Evolutionary conservation across 2,113 vertebrate species (phyloP).

Genomic region (Peromyscus polionotus): DNA sequence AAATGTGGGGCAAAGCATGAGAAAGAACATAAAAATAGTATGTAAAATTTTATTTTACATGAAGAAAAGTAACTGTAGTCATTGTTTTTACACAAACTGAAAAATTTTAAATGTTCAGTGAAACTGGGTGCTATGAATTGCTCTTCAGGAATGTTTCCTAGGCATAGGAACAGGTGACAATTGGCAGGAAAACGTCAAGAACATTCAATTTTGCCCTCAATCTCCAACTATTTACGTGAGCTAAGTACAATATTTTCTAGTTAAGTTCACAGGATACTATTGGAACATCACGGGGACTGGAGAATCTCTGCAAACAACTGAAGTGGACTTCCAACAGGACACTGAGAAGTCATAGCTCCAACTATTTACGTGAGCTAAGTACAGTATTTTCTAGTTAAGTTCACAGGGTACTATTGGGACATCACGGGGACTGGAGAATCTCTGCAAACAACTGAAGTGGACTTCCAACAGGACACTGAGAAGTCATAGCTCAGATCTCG

Average conservation of each 20-base stretch:
- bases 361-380: not conserved
- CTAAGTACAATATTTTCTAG: not conserved
- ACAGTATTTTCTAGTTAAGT: not conserved
- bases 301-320: not conserved
- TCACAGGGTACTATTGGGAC: not conserved
- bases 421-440: not conserved
- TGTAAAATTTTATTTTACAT: not conserved
- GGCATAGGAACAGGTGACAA: not conserved
- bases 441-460: not conserved
- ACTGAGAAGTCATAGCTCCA: not conserved
- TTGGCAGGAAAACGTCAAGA: constrained; percentile 28
- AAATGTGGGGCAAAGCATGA: not conserved
- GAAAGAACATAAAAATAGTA: not conserved
- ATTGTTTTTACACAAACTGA: not conserved
- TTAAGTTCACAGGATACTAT: not conserved
- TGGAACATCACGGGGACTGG: not conserved
- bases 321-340: not conserved
- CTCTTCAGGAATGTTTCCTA: not conserved
- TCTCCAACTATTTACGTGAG: not conserved
- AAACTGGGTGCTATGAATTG: not conserved
- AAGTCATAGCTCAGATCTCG: not conserved
- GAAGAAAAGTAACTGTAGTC: not conserved
- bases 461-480: not conserved
- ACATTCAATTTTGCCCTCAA: not conserved
- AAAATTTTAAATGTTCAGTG: constrained; percentile 45